phyloP scores from a whole-genome alignment of 2,797 vertebrate genomes.

The Microctenopoma steveboyesi region DNA sequence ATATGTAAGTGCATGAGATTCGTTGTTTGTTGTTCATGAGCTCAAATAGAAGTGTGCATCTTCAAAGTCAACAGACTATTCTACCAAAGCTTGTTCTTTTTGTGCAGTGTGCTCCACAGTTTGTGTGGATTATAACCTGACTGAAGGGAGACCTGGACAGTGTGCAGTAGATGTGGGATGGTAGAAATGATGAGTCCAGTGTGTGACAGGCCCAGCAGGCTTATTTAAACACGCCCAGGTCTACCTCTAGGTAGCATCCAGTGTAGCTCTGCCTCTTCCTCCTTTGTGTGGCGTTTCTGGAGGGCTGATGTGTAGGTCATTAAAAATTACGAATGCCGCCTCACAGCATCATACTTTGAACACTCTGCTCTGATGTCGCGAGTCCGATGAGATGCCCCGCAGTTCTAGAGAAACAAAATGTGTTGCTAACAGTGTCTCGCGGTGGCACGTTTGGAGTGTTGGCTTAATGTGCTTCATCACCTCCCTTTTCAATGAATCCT shows the following conservation, averaged over 20 bases:
- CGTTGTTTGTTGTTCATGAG: constrained; percentile 30
- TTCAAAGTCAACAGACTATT: constrained; percentile 18
- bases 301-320: constrained; percentile 30
- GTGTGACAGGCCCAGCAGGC: not conserved
- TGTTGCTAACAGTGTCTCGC: constrained; percentile 27
- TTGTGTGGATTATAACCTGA: constrained; percentile 5
- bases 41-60: constrained; percentile 4
- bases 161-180: not conserved
- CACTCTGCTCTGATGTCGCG: not conserved
- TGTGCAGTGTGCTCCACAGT: not conserved
- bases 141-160: constrained; percentile 33
- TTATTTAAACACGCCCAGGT: constrained; percentile 21
- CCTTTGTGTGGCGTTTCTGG: constrained; percentile 62
- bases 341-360: not conserved
- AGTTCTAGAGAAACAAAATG: not conserved
- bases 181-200: not conserved
- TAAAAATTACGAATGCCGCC: not conserved
- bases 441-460: constrained; percentile 7
- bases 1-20: not conserved
- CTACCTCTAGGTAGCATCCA: constrained; percentile 50
- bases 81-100: constrained; percentile 11
- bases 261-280: constrained; percentile 16
- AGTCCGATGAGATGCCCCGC: not conserved
- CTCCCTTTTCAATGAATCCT: constrained; percentile 18
- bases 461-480: constrained; percentile 20